Evolutionary conservation across 2,113 vertebrate species (phyloP).

Genomic region (Callochromis pleurospilus): DNA sequence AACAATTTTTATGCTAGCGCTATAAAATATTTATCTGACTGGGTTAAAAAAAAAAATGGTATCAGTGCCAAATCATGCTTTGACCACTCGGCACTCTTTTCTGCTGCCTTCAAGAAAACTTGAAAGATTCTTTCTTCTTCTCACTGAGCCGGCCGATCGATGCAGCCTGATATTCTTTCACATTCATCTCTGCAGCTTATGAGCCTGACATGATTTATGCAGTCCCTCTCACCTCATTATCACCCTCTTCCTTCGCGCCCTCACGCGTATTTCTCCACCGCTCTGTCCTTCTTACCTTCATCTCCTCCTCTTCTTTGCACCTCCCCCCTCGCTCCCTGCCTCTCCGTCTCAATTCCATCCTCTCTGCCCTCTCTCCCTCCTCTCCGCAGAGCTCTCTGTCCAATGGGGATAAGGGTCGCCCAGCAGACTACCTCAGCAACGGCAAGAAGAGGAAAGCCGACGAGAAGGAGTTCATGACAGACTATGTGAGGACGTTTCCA

Average conservation of each 20-base stretch:
- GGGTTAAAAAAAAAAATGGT: not conserved
- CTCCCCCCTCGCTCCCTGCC: not conserved
- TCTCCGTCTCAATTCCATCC: not conserved
- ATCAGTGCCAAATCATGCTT: not conserved
- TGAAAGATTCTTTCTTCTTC: slow-evolving; percentile 3
- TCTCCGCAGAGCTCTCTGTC: slow-evolving; percentile 72
- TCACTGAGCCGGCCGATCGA: slow-evolving; percentile 25
- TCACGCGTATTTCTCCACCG: not conserved
- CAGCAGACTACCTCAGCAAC: slow-evolving; percentile 85
- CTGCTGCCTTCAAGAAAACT: not conserved
- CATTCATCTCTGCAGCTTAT: slow-evolving; percentile 50
- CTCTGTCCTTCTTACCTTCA: not conserved
- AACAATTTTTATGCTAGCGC: not conserved
- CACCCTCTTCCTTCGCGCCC: slow-evolving; percentile 32
- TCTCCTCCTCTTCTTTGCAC: slow-evolving; percentile 8
- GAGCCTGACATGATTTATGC: slow-evolving; percentile 58
- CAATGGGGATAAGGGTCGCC: slow-evolving; percentile 81
- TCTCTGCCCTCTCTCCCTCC: not conserved
- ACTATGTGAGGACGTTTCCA: slow-evolving; percentile 75
- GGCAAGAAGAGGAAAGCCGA: slow-evolving; percentile 91
- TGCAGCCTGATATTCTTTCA: slow-evolving; percentile 41
- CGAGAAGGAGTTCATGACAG: slow-evolving; percentile 85
- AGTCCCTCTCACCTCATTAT: slow-evolving; percentile 61
- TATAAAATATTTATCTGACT: not conserved
- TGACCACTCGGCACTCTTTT: not conserved